Conservation (phyloP, 2,797 vertebrate species). For the Acanthurus leucopareius region DNA sequence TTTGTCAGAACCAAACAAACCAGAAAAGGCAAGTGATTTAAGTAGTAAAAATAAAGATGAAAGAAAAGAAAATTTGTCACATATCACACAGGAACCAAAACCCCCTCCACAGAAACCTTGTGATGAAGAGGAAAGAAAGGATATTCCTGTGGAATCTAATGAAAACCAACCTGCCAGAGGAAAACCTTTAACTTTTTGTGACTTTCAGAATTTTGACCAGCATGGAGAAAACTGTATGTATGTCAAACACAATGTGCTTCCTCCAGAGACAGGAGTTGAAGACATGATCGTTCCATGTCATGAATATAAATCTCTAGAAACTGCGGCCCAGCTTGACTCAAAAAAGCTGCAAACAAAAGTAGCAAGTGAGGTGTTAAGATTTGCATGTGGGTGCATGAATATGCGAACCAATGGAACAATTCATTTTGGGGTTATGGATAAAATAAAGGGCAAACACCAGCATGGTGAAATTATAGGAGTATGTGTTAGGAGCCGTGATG, state of each 20-base stretch:
- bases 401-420: constrained; percentile 86
- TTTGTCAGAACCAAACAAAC: constrained; percentile 21
- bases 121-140: accelerated
- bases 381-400: constrained; percentile 86
- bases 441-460: constrained; percentile 36
- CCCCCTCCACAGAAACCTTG: neutral
- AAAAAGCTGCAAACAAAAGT: constrained; percentile 73
- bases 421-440: constrained; percentile 85
- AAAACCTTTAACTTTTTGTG: constrained; percentile 21
- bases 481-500: constrained; percentile 38
- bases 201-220: constrained; percentile 73
- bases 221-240: constrained; percentile 75
- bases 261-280: constrained; percentile 80
- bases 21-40: neutral
- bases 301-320: constrained; percentile 83
- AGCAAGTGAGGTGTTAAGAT: constrained; percentile 80
- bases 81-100: accelerated
- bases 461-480: constrained; percentile 80
- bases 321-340: constrained; percentile 64
- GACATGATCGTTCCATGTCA: constrained; percentile 81
- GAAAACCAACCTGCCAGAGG: constrained; percentile 22
- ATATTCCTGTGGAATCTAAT: neutral
- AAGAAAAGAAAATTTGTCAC: accelerated
- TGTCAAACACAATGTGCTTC: constrained; percentile 68
- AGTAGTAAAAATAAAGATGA: accelerated